These are phyloP conservation scores for Trematomus loennbergii DNA, from an alignment of 2,113 vertebrate species.

Conservation along the genomic window DNA sequence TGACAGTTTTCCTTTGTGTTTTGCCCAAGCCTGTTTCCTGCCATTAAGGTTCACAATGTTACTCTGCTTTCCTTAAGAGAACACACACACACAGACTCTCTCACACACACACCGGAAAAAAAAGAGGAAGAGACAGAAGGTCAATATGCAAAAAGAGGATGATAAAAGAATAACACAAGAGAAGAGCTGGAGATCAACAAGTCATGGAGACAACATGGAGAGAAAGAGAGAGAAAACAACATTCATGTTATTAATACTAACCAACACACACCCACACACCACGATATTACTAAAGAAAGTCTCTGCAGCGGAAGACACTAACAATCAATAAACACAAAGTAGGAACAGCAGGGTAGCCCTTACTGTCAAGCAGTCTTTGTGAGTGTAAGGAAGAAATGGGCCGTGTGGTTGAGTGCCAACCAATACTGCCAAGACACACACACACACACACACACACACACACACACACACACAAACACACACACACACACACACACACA, in stretches of 20 bases:
- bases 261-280: background rate
- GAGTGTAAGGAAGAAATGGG: slow-evolving; percentile 45
- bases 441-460: slow-evolving; percentile 1
- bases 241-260: slow-evolving; percentile 21
- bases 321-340: slow-evolving; percentile 70
- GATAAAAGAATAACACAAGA: background rate
- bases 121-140: slow-evolving; percentile 17
- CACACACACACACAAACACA: background rate
- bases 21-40: slow-evolving; percentile 62
- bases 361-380: slow-evolving; percentile 61
- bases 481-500: too few relatives aligned
- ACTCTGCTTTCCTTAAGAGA: slow-evolving; percentile 37
- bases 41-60: slow-evolving; percentile 56
- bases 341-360: slow-evolving; percentile 64
- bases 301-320: slow-evolving; percentile 46
- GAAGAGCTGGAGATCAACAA: slow-evolving; percentile 12
- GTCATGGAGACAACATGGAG: slow-evolving; percentile 5
- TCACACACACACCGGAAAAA: background rate
- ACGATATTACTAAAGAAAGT: slow-evolving; percentile 22
- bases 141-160: slow-evolving; percentile 32
- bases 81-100: slow-evolving; percentile 12
- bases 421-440: slow-evolving; percentile 54
- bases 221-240: background rate
- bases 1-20: slow-evolving; percentile 67
- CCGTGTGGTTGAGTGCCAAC: slow-evolving; percentile 60